These are phyloP conservation scores for Cheilosia vulpina DNA, from an alignment of 2,888 invertebrate species.

Conservation along the genomic window DNA sequence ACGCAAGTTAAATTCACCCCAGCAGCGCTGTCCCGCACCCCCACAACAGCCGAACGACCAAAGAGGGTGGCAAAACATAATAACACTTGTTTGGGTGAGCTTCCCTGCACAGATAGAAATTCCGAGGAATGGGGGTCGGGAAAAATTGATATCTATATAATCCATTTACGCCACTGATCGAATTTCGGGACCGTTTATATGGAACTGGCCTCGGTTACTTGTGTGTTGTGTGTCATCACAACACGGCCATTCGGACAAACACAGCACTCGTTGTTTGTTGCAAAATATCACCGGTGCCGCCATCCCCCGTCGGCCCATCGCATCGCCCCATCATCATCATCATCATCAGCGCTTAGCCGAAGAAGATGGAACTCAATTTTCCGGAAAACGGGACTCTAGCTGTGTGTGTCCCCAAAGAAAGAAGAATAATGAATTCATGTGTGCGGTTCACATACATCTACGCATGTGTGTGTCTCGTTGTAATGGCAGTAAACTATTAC, in stretches of 20 bases:
- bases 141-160: constrained; percentile 76
- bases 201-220: constrained; percentile 72
- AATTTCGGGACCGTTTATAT: constrained; percentile 77
- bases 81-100: constrained; percentile 72
- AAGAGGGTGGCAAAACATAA: constrained; percentile 63
- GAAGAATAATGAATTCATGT: constrained; percentile 75
- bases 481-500: constrained; percentile 72
- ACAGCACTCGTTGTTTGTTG: constrained; percentile 66
- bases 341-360: constrained; percentile 67
- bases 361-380: constrained; percentile 73
- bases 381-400: constrained; percentile 15
- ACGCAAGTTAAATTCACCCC: constrained; percentile 66
- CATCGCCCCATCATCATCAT: constrained; percentile 46
- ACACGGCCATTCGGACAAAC: constrained; percentile 62
- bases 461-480: constrained; percentile 74
- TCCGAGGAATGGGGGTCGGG: constrained; percentile 41
- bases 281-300: constrained; percentile 56
- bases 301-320: constrained; percentile 9
- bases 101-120: constrained; percentile 34
- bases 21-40: not conserved
- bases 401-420: constrained; percentile 58
- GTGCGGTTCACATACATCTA: constrained; percentile 76
- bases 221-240: constrained; percentile 51
- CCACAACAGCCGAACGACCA: not conserved
- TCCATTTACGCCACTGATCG: constrained; percentile 77